Conservation (phyloP, 2,113 vertebrate genomes). For the Seriola rivoliana region DNA sequence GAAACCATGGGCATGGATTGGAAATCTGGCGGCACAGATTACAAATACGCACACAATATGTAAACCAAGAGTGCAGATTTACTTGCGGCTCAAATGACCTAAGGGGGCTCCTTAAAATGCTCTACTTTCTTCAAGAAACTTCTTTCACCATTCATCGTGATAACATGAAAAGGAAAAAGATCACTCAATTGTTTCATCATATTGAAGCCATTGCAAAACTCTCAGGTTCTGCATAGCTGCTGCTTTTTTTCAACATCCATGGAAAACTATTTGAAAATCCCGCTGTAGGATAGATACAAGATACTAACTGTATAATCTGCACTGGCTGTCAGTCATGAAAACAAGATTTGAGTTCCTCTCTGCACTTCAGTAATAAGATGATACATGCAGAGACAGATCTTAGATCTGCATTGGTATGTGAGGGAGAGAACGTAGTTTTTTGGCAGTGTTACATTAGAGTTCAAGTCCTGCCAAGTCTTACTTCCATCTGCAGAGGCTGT, state of each 20-base stretch:
- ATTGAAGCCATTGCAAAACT: not conserved
- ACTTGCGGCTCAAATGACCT: no score
- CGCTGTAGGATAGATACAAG: not conserved
- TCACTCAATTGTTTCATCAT: not conserved
- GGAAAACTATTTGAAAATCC: constrained; percentile 17
- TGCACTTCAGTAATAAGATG: constrained; percentile 37
- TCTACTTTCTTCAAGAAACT: not conserved
- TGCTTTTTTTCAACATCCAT: constrained; percentile 2
- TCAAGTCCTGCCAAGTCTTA: constrained; percentile 61
- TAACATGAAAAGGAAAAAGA: constrained; percentile 3
- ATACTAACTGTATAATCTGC: constrained; percentile 5
- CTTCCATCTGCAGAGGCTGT: constrained; percentile 64
- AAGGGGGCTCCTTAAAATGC: no score
- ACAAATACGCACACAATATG: no score
- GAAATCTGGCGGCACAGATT: no score
- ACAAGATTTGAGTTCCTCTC: constrained; percentile 27
- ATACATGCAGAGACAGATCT: constrained; percentile 81
- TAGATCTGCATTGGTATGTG: constrained; percentile 79
- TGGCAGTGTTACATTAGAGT: constrained; percentile 53
- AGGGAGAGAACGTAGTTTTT: constrained; percentile 32
- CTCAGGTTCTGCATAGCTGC: not conserved
- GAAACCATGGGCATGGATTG: no score
- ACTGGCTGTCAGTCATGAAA: constrained; percentile 56
- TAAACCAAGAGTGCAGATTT: no score
- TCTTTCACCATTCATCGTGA: constrained; percentile 2